phyloP scores from a whole-genome alignment of 1,140 invertebrate genomes.

The Danaus melanippus region DNA sequence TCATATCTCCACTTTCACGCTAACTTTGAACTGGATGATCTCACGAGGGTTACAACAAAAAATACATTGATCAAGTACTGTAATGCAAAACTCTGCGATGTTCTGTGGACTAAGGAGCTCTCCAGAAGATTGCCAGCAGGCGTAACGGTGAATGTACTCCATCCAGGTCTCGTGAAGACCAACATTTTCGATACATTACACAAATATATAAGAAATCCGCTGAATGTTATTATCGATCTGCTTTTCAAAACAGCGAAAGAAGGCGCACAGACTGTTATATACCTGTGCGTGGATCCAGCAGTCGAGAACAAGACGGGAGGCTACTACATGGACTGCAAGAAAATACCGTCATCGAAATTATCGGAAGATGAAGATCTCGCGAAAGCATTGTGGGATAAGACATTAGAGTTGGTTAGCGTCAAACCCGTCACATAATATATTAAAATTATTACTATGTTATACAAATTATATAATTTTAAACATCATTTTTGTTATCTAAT shows the following conservation, averaged over 20 bases:
- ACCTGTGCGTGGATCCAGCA: constrained; percentile 33
- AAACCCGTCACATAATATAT: no score
- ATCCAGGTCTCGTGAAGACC: constrained; percentile 76
- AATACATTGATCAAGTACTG: constrained; percentile 69
- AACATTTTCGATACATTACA: constrained; percentile 68
- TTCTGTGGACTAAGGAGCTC: constrained; percentile 78
- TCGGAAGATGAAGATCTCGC: constrained; percentile 30
- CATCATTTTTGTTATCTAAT: no score
- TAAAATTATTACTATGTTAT: no score
- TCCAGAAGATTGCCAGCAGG: constrained; percentile 70
- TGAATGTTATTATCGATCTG: constrained; percentile 36
- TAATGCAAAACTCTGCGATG: constrained; percentile 81
- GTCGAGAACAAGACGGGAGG: constrained; percentile 36
- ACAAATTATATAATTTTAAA: no score
- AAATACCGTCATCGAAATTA: constrained; percentile 8
- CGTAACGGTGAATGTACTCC: constrained; percentile 72
- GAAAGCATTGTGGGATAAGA: neutral
- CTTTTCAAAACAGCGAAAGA: constrained; percentile 73
- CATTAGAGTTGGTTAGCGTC: no score
- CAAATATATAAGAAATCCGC: constrained; percentile 1
- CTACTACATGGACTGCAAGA: constrained; percentile 47
- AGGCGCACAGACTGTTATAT: constrained; percentile 79
- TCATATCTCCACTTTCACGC: constrained; percentile 74
- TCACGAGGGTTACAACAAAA: constrained; percentile 66
- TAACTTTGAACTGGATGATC: constrained; percentile 73